A percentile compares a stretch with the other conserved stretches of the same genome.
phyloP scores from a whole-genome alignment of 2,888 invertebrate species.

The Barypeithes pellucidus region DNA sequence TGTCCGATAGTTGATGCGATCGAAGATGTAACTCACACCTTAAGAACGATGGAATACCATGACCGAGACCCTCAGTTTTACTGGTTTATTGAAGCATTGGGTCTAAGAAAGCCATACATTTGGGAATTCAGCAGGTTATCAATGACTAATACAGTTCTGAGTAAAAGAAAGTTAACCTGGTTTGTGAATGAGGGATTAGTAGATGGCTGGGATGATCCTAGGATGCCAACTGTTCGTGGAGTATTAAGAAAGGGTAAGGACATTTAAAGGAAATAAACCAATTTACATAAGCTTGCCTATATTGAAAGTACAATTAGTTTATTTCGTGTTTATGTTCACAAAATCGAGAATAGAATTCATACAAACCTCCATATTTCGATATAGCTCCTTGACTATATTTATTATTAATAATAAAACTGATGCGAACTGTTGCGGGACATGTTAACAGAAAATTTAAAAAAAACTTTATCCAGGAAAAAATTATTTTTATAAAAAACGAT shows the following conservation, averaged over 20 bases:
- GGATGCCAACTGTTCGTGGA: constrained; percentile 98
- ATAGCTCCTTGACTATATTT: too few species aligned
- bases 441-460: too few species aligned
- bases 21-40: constrained; percentile 97
- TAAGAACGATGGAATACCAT: constrained; percentile 98
- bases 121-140: constrained; percentile 98
- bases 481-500: too few species aligned
- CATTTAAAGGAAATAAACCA: too few species aligned
- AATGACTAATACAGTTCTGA: constrained; percentile 98
- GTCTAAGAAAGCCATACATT: constrained; percentile 91
- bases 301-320: too few species aligned
- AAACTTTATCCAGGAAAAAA: too few species aligned
- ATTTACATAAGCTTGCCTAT: too few species aligned
- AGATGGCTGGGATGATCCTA: constrained; percentile 99
- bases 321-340: too few species aligned
- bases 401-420: too few species aligned
- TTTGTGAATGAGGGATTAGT: constrained; percentile 95
- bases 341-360: too few species aligned
- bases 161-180: constrained; percentile 98
- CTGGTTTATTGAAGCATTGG: constrained; percentile 94
- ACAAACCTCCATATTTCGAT: too few species aligned
- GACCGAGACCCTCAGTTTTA: constrained; percentile 98
- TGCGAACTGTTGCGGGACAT: too few species aligned
- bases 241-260: constrained; percentile 87
- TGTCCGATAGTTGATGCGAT: constrained; percentile 99